phyloP scores from a whole-genome alignment of 2,113 vertebrate species.

The Perognathus longimembris region DNA sequence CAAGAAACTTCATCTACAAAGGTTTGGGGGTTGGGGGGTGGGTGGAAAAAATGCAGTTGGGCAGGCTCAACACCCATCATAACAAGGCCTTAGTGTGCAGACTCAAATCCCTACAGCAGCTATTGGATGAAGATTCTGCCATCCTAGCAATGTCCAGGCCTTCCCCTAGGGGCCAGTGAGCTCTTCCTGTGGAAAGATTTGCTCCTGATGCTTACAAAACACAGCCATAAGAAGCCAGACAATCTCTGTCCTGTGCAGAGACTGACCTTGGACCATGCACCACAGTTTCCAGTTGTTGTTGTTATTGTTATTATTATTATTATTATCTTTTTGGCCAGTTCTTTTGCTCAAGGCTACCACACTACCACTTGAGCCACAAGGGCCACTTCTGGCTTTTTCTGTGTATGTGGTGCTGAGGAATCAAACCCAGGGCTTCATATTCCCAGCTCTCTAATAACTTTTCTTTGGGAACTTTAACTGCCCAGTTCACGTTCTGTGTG shows the following conservation, averaged over 20 bases:
- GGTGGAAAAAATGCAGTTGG: background rate
- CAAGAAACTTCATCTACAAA: accelerated
- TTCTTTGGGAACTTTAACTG: too few species aligned
- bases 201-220: background rate
- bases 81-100: background rate
- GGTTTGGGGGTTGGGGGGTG: background rate
- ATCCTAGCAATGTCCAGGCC: too few species aligned
- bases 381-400: too few species aligned
- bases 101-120: background rate
- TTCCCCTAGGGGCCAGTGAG: background rate
- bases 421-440: background rate
- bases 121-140: too few species aligned
- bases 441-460: too few species aligned
- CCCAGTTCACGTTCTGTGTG: too few species aligned
- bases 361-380: too few species aligned
- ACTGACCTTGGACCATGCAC: background rate
- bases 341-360: too few species aligned
- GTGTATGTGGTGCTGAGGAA: background rate
- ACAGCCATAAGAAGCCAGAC: background rate
- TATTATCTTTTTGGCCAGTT: too few species aligned
- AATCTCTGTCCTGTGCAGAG: background rate
- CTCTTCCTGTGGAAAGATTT: background rate
- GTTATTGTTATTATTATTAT: too few species aligned
- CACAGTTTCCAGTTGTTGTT: too few species aligned
- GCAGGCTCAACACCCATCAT: too few species aligned